Conservation (phyloP, 2,888 invertebrate species). For the Nebria brevicollis region DNA sequence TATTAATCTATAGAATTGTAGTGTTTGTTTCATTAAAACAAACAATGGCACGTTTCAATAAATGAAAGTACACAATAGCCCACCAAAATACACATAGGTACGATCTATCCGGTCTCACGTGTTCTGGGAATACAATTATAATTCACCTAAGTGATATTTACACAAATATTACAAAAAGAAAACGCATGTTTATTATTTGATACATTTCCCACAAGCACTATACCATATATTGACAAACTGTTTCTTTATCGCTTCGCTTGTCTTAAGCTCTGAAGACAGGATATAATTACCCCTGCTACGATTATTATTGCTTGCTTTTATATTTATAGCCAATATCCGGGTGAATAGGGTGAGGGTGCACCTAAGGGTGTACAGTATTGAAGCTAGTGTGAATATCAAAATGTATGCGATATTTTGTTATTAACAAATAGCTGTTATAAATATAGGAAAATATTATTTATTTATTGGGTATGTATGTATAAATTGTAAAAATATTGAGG, state of each 20-base stretch:
- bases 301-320: slow-evolving; percentile 40
- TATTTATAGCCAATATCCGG: slow-evolving; percentile 44
- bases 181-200: slow-evolving; percentile 13
- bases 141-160: slow-evolving; percentile 33
- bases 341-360: slow-evolving; percentile 25
- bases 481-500: too few species aligned
- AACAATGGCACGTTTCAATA: too few species aligned
- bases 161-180: slow-evolving; percentile 29
- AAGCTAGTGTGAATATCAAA: too few species aligned
- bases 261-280: neutral
- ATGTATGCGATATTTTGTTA: too few species aligned
- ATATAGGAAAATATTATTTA: too few species aligned
- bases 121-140: slow-evolving; percentile 38
- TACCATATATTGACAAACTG: too few species aligned
- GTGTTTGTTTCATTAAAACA: too few species aligned
- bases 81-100: too few species aligned
- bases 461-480: too few species aligned
- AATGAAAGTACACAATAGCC: too few species aligned
- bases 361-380: neutral
- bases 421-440: too few species aligned
- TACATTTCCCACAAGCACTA: slow-evolving; percentile 29
- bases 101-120: slow-evolving; percentile 30
- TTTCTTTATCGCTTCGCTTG: slow-evolving; percentile 35
- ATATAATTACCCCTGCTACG: slow-evolving; percentile 37
- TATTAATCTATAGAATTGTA: too few species aligned